Percentiles rank a stretch among this genome's conserved stretches.
These are phyloP conservation scores for Hololepta plana DNA, from an alignment of 2,888 invertebrate species.

Conservation along the genomic window DNA sequence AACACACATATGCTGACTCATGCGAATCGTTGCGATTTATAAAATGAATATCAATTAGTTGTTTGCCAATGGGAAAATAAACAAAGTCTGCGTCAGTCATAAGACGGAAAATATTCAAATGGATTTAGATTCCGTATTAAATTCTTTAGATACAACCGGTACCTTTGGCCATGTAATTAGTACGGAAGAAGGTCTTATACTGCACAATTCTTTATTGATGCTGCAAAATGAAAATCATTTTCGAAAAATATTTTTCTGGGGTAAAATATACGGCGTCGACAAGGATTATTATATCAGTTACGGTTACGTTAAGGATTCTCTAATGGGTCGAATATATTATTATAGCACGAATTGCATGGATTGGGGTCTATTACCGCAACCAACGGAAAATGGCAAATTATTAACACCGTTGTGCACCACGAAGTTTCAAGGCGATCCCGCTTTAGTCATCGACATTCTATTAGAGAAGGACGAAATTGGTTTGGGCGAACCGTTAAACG, in stretches of 20 bases:
- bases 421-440: constrained; percentile 30
- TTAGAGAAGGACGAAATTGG: constrained; percentile 35
- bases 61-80: too few species aligned
- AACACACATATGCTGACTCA: too few species aligned
- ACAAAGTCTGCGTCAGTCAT: background rate
- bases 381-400: constrained; percentile 24
- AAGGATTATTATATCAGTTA: constrained; percentile 71
- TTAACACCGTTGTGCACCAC: constrained; percentile 26
- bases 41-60: too few species aligned
- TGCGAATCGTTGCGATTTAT: too few species aligned
- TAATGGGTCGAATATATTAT: constrained; percentile 53
- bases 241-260: constrained; percentile 68
- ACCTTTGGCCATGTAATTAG: constrained; percentile 51
- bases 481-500: constrained; percentile 30
- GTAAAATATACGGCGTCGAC: constrained; percentile 56
- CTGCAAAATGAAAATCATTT: constrained; percentile 77
- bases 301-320: constrained; percentile 56
- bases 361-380: constrained; percentile 43
- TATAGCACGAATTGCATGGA: constrained; percentile 56
- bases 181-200: constrained; percentile 49
- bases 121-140: constrained; percentile 34
- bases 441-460: constrained; percentile 28
- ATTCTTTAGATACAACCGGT: constrained; percentile 34
- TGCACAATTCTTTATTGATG: constrained; percentile 61
- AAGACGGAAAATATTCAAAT: constrained; percentile 20